Evolutionary conservation across 1,140 invertebrate species (phyloP), one percentile per base, ranked within the genome.

Genomic region (Globodera rostochiensis): DNA sequence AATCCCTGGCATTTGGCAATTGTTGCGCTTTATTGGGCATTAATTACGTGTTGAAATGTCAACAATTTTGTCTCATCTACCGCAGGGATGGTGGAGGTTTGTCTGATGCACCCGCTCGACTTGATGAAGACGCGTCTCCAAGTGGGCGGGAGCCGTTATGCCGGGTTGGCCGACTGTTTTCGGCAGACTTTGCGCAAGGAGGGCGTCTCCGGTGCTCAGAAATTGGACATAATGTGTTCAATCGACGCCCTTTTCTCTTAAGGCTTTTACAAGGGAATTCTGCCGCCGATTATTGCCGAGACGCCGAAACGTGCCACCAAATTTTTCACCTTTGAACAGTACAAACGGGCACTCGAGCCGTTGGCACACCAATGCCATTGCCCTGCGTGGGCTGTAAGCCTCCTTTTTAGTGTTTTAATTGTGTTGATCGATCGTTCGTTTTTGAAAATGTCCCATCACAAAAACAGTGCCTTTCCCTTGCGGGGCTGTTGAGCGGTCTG

Each of bases 21-120:
- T 36, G 36, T 3, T 36, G 36, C 1, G 36, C 36, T 36, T 36
- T 36, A 36, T 36, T 36, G 36, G 36, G 36, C 36, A 36, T 36
- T 36, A 2, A 36, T 36, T 36, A 36, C 36, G 2, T 36, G 36
- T 36, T 36, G 36, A 36, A 36, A 36, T 36, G 2, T 3, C 36
- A 36, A 36, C 36, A 36, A 36, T 36, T 36, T 36, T 36, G 36
- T 36, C 2, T 80, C 21, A 57, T 69, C n/a, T 80, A 13, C 67
- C 84, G 74, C 81, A 91, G 91, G 91, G 45, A 96, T 97, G 91
- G 93, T 96, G 19, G 96, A 97, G 92, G 95, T 96, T 73, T 96
- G 94, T 88, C 94, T 97, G 79, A 97, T 97, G 95, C 95, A 97
- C 91, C 96, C 95, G 3, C 91, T 97, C 88, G 95, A 97, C 91